phyloP scores from a whole-genome alignment of 2,797 vertebrate genomes.

The Capromys pilorides region DNA sequence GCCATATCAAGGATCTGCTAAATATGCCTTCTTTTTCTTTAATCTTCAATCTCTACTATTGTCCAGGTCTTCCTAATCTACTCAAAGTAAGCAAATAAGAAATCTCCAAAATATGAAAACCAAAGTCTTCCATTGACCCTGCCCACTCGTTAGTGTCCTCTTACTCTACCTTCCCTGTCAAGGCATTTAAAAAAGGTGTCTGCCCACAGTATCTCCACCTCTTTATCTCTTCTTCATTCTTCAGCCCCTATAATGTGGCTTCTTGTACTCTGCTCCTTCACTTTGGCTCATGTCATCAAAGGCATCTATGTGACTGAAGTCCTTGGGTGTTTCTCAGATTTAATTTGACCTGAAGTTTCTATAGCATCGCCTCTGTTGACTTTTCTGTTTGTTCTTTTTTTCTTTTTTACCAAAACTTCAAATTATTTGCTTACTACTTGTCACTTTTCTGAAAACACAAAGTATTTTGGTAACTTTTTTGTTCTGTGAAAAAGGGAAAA shows the following conservation, averaged over 20 bases:
- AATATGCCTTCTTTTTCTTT: not conserved
- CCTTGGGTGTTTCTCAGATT: not conserved
- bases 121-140: not conserved
- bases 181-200: not conserved
- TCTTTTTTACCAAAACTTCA: too few relatives aligned
- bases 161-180: not conserved
- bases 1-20: not conserved
- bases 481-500: not conserved
- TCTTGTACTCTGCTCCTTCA: not conserved
- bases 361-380: not conserved
- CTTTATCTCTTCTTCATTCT: not conserved
- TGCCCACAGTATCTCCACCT: not conserved
- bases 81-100: not conserved
- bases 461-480: slow-evolving; percentile 41
- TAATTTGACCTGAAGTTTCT: not conserved
- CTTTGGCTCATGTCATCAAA: not conserved
- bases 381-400: not conserved
- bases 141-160: not conserved
- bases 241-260: not conserved
- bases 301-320: not conserved
- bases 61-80: not conserved
- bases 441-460: slow-evolving; percentile 58
- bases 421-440: not conserved
- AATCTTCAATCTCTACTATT: not conserved
- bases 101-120: not conserved